Base-by-base conservation (phyloP, 2,113 vertebrate species). In the Pelmatolapia mariae region DNA sequence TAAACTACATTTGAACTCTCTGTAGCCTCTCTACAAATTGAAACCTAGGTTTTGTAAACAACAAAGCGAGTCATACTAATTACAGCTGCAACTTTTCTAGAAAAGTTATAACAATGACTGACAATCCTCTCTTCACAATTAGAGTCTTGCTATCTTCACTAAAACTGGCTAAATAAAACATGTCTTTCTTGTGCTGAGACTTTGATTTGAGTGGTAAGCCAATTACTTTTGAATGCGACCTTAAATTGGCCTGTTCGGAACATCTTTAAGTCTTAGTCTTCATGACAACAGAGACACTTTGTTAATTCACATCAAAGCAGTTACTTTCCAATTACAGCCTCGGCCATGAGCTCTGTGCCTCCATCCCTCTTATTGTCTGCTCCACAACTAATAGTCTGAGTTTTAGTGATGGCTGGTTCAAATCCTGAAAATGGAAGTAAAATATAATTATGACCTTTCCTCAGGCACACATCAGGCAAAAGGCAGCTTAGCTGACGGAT, bases 301-400 rank as follows among this genome's bases (percentile, higher is more conserved):
- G 89, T 90, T 92, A 91, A 92, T 90, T 93, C 86, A 92, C 92
- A 91, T 94, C 94, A 94, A 89, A 93, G 88, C 56, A 80, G 83
- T 87, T 88, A 88, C 88, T 86, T 92, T 90, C 89, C 90, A 94
- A 87, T 94, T 92, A 93, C 86, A 84, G 89, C 78, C 57, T 31
- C 47, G 3, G 68, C 83, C 50, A 56, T 81, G 85, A 78, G 88
- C 79, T 85, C 38, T 15, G n/a, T 5, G 47, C 56, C 71, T 54
- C 24, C 36, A 53, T 45, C 80, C 57, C 36, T 61, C 73, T 84
- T 40, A 29, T 38, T 56, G 89, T 79, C 89, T 71, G 56, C 80
- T 90, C 45, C 68, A 11, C 40, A 5, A 5, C 85, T 83, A 82
- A 89, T 40, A 82, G 86, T 26, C 61, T n/a, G 13, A 78, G 85